Percentiles rank a stretch among this genome's conserved stretches.
Conservation (phyloP, 1,140 invertebrate genomes). For the Formica exsecta region DNA sequence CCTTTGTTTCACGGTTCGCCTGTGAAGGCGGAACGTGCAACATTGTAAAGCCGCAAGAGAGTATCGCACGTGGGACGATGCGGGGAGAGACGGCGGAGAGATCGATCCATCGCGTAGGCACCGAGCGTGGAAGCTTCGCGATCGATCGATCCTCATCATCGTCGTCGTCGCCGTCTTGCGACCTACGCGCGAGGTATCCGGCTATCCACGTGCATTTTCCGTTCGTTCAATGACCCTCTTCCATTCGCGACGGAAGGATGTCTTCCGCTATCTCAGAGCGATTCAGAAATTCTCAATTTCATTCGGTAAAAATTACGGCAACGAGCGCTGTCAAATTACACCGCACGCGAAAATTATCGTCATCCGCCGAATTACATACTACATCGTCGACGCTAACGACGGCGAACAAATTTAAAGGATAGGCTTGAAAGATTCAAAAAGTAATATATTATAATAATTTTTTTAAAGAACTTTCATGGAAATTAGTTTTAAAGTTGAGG, state of each 20-base stretch:
- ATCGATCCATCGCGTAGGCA: slow-evolving; percentile 70
- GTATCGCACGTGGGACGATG: slow-evolving; percentile 57
- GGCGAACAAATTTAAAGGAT: neutral
- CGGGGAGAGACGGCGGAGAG: slow-evolving; percentile 27
- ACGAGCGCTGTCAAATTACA: neutral
- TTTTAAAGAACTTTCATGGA: neutral
- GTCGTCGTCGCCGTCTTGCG: slow-evolving; percentile 22
- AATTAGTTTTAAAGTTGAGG: neutral
- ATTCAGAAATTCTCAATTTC: neutral
- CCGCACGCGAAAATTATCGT: neutral
- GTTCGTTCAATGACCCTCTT: slow-evolving; percentile 46
- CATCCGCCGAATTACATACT: neutral
- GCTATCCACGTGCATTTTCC: slow-evolving; percentile 49
- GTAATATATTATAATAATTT: neutral
- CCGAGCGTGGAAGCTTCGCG: slow-evolving; percentile 46
- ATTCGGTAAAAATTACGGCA: neutral
- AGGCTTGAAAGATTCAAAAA: neutral
- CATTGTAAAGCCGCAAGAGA: slow-evolving; percentile 70
- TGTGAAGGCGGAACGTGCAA: slow-evolving; percentile 67
- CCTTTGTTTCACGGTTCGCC: slow-evolving; percentile 72
- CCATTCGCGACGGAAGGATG: neutral
- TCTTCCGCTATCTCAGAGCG: slow-evolving; percentile 5
- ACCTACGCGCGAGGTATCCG: slow-evolving; percentile 49
- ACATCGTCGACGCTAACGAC: neutral
- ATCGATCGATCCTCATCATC: slow-evolving; percentile 68